phyloP scores from a whole-genome alignment of 2,113 vertebrate genomes.

The Clinocottus analis region DNA sequence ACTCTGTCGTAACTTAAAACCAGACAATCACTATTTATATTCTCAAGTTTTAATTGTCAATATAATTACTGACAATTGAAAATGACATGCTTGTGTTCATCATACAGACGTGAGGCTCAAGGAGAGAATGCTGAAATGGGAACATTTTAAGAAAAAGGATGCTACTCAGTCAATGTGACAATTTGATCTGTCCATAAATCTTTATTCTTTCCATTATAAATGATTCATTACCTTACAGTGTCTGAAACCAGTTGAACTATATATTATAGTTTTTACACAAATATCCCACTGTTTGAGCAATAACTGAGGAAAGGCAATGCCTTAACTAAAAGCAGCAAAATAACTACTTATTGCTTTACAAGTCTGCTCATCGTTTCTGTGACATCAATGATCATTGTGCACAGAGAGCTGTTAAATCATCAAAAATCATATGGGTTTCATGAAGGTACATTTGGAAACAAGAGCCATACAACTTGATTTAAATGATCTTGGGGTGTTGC shows the following conservation, averaged over 20 bases:
- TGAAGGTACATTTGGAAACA: constrained; percentile 17
- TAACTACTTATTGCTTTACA: constrained; percentile 7
- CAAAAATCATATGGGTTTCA: constrained; percentile 8
- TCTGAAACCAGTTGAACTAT: constrained; percentile 57
- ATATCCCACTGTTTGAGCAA: constrained; percentile 50
- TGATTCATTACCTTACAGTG: constrained; percentile 60
- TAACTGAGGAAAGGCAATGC: constrained; percentile 37
- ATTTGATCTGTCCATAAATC: constrained; percentile 49
- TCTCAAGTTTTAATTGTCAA: not conserved
- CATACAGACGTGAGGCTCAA: not conserved
- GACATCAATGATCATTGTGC: constrained; percentile 16
- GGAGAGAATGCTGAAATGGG: not conserved
- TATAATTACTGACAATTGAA: not conserved
- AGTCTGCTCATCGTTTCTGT: constrained; percentile 5
- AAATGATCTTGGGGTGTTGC: constrained; percentile 31
- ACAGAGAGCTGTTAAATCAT: constrained; percentile 18
- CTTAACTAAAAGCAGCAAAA: constrained; percentile 69
- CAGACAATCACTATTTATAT: not conserved
- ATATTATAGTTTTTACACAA: constrained; percentile 54
- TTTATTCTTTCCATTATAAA: constrained; percentile 70
- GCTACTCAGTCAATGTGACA: not conserved
- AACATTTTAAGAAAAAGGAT: not conserved
- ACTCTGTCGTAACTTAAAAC: not conserved
- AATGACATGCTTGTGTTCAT: not conserved
- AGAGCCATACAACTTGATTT: constrained; percentile 31